Base-by-base conservation (phyloP, 2,113 vertebrate genomes). In the Coptodon rendalli region DNA sequence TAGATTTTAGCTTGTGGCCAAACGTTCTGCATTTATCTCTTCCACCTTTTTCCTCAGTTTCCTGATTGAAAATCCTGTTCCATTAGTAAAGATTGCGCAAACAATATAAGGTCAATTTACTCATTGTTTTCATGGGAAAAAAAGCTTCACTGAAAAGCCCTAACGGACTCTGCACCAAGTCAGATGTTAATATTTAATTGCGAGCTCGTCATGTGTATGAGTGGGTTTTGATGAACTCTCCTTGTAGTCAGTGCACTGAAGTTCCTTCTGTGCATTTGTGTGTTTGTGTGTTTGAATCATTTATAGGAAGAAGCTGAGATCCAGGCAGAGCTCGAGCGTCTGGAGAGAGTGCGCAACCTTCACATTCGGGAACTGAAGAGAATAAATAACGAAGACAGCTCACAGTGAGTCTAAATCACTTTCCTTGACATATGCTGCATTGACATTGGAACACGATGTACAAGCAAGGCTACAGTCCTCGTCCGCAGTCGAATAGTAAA, bases 331-430 rank as follows among this genome's bases (percentile, higher is more conserved):
- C 96, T 99, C 94, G 99, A 99, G 95, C 97, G 98, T 94, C 97
- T 99, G 94, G 99, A 99, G 97, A 98, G 99, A 94, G 98, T 99
- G 91, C 97, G 99, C 95, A 99, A 99, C 97, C 98, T 99, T 97
- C 99, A 99, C 95, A 99, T 99, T 96, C 97, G 99, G 95, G 99
- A 99, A 91, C 97, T 99, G 94, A 99, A 99, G 97, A 98, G 99
- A 97, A 99, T 99, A 97, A 99, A 98, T 96, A 99, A 99, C 91
- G 99, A 99, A 97, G 99, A 99, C 97, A 99, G 98, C 96, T 99
- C 99, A 81, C 99, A 99, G 99, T 99, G 96, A 98, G 98, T 96
- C 82, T 79, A 52, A 87, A 85, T 85, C 73, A 12, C 29, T 87
- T 85, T 86, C 59, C 89, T 76, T 93, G 85, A 90, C 91, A 56